phyloP scores from a whole-genome alignment of 1,140 invertebrate genomes.

The Lordiphosa mommai region DNA sequence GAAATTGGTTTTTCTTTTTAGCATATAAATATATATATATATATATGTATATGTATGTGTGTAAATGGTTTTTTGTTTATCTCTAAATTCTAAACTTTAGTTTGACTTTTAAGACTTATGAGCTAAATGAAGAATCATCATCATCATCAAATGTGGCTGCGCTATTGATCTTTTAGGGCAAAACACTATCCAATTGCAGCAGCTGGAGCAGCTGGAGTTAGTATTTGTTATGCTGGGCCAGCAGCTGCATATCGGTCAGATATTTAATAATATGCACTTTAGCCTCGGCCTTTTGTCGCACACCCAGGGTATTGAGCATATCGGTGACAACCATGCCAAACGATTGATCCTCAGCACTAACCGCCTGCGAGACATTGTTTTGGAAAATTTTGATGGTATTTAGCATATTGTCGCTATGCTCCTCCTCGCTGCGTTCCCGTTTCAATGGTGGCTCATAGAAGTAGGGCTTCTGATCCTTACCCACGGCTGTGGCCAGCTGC shows the following conservation, averaged over 20 bases:
- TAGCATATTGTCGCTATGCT: constrained; percentile 74
- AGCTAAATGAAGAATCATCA: constrained; percentile 36
- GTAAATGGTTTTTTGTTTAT: constrained; percentile 27
- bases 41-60: constrained; percentile 22
- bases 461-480: constrained; percentile 74
- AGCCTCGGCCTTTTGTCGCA: constrained; percentile 72
- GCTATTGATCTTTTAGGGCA: constrained; percentile 35
- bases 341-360: constrained; percentile 74
- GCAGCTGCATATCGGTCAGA: constrained; percentile 76
- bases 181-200: constrained; percentile 56
- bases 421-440: constrained; percentile 69
- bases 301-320: constrained; percentile 76
- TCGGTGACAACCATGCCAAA: constrained; percentile 77
- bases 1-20: constrained; percentile 31
- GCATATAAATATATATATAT: constrained; percentile 38
- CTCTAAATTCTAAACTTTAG: constrained; percentile 60
- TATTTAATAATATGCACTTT: constrained; percentile 78
- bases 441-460: constrained; percentile 75
- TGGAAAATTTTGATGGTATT: constrained; percentile 77
- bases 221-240: constrained; percentile 78
- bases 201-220: constrained; percentile 67
- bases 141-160: constrained; percentile 15
- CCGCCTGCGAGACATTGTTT: constrained; percentile 73
- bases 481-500: constrained; percentile 63
- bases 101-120: constrained; percentile 71